Evolutionary conservation across 2,797 vertebrate genomes (phyloP), one percentile per base, ranked within the genome.

Genomic region (Botia kubotai): DNA sequence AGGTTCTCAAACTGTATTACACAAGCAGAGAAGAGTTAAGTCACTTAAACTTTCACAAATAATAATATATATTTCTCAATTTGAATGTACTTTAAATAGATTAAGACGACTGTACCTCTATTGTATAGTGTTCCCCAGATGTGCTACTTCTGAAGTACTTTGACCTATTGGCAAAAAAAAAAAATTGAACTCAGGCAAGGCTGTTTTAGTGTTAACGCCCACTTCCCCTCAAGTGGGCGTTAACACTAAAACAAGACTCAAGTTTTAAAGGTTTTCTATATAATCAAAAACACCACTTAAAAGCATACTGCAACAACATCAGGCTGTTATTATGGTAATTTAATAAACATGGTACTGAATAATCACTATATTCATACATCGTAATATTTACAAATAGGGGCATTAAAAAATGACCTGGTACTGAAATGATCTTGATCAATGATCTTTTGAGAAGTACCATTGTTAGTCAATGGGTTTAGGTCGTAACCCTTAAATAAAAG

Each of bases 1-100:
- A 99, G 93, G 88, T 99, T 99, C 89, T 99, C 98, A 96, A 99
- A 99, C 98, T 99, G 95, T 33, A 93, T 92, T 90, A 80, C 2
- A 50, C 65, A 90, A 88, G 80, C 33, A 58, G 63, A 67, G 21
- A 82, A 4, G 26, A 65, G 2, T 29, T 12, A 77, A 65, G 12
- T 71, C 23, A 80, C 6, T 43, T 2, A 46, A 57, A 52, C 21
- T 52, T 43, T 33, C 12, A 36, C 26, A 48, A 17, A 8, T 0
- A 2, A 62, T 23, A 3, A 69, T 5, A 16, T 0, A 14, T 13
- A 46, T 12, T 36, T 2, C 6, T 0, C 29, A 82, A 21, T 33
- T 33, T 62, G 55, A 63, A 48, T 72, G 55, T 7, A 6, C 29
- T 50, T 75, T 60, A 23, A 14, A 53, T 53, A 21, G 14, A 74